Evolutionary conservation across 2,888 invertebrate genomes (phyloP).

Genomic region (Spilosoma lubricipeda): DNA sequence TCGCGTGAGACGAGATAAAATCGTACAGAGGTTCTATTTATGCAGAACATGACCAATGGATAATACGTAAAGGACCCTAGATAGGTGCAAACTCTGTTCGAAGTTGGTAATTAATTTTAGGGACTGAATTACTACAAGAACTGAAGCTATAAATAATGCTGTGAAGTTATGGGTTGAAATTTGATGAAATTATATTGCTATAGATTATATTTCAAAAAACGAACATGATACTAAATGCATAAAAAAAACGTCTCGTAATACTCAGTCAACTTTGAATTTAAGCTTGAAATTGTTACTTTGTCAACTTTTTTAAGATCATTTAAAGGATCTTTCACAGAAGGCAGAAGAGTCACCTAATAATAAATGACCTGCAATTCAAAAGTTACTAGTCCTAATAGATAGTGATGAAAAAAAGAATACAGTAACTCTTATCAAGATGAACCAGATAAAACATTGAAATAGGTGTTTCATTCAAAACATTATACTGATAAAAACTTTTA

Average conservation of each 20-base stretch:
- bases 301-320: too few relatives aligned
- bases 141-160: not conserved
- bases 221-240: not conserved
- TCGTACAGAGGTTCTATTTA: not conserved
- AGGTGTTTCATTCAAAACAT: too few relatives aligned
- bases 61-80: not conserved
- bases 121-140: not conserved
- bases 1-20: not conserved
- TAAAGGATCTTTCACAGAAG: too few relatives aligned
- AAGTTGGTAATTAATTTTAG: not conserved
- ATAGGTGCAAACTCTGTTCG: not conserved
- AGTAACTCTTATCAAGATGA: too few relatives aligned
- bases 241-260: not conserved
- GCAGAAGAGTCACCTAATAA: too few relatives aligned
- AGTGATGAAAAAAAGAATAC: too few relatives aligned
- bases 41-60: not conserved
- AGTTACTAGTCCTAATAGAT: too few relatives aligned
- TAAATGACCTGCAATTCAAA: too few relatives aligned
- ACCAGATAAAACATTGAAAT: too few relatives aligned
- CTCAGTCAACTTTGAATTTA: not conserved
- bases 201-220: not conserved
- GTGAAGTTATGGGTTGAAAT: not conserved
- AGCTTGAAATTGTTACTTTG: not conserved
- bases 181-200: too few relatives aligned
- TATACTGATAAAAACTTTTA: not conserved